A percentile compares a stretch with the other conserved stretches of the same genome.
These are phyloP conservation scores for Xenopus tropicalis DNA, from an alignment of 2,113 vertebrate species.

Conservation along the genomic window DNA sequence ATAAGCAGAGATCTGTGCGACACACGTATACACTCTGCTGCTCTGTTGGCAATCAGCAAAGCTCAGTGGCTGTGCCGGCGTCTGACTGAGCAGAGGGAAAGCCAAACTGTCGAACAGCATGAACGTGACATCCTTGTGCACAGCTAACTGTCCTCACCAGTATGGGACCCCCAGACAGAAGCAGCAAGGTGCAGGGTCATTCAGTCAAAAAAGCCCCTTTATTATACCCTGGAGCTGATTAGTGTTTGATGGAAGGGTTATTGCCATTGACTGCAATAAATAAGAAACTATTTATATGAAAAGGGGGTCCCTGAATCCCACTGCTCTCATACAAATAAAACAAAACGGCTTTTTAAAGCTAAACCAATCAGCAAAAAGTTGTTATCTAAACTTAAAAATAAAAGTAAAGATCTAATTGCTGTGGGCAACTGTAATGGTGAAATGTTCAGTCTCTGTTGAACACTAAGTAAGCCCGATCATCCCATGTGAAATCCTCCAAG, in stretches of 20 bases:
- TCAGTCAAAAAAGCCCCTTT: background rate
- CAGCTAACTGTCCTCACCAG: background rate
- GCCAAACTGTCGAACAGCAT: background rate
- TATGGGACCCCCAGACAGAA: background rate
- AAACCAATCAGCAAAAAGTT: too few relatives aligned
- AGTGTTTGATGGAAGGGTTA: background rate
- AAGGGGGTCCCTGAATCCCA: constrained; percentile 2
- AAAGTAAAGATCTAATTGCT: too few relatives aligned
- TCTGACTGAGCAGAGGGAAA: constrained; percentile 12
- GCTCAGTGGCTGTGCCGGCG: constrained; percentile 1
- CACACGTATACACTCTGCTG: constrained; percentile 19
- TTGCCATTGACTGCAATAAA: constrained; percentile 1
- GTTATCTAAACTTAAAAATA: too few relatives aligned
- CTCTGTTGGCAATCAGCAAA: constrained; percentile 40
- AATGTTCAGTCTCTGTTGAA: too few relatives aligned
- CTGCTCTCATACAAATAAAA: background rate
- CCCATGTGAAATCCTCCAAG: too few relatives aligned
- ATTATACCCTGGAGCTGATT: background rate
- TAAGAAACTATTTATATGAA: background rate
- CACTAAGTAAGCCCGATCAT: too few relatives aligned
- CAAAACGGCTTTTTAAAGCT: background rate
- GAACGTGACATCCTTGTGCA: constrained; percentile 14
- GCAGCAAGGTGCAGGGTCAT: too few relatives aligned
- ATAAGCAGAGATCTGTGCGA: constrained; percentile 12
- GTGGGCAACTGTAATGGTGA: too few relatives aligned